Evolutionary conservation across 2,797 vertebrate species (phyloP).

Genomic region (Numenius phaeopus): DNA sequence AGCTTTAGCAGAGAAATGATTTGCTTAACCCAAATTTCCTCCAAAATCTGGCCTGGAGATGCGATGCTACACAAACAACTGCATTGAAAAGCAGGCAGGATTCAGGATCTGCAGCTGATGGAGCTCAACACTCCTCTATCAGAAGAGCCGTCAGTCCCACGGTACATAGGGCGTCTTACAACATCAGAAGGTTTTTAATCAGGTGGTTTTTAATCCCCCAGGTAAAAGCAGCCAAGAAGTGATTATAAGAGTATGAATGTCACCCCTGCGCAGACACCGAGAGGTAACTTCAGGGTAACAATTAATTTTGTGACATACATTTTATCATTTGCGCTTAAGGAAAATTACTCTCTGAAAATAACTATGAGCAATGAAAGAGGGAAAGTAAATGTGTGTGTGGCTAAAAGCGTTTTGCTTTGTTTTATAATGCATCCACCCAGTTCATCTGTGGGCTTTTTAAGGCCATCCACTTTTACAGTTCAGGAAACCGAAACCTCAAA

Average conservation of each 20-base stretch:
- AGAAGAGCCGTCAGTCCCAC: neutral
- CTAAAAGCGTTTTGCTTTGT: neutral
- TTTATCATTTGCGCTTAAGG: neutral
- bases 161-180: neutral
- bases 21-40: neutral
- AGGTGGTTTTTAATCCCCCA: neutral
- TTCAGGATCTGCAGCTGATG: neutral
- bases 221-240: neutral
- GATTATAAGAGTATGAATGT: neutral
- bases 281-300: neutral
- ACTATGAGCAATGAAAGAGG: neutral
- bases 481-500: neutral
- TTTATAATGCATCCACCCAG: neutral
- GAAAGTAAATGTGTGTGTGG: neutral
- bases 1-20: neutral
- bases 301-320: neutral
- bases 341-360: neutral
- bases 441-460: neutral
- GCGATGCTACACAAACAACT: neutral
- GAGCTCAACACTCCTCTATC: neutral
- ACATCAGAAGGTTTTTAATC: neutral
- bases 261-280: rapidly evolving
- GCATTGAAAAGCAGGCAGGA: neutral
- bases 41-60: neutral
- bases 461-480: neutral